Evolutionary conservation across 2,113 vertebrate species (phyloP), one percentile per base, ranked within the genome.

Genomic region (Phaethon lepturus): DNA sequence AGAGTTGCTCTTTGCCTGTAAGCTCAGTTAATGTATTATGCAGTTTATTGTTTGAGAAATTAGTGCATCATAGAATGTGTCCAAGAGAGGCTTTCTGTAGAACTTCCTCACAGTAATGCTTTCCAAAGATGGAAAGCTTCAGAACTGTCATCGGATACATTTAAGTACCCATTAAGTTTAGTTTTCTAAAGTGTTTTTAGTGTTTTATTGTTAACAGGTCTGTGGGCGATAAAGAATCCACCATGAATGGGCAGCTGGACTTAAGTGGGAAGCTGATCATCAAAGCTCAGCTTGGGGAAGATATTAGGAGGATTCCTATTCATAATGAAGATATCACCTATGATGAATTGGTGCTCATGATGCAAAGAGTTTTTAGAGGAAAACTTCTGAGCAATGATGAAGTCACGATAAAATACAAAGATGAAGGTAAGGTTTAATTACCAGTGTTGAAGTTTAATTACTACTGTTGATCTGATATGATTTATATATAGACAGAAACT

Each of bases 321-420:
- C 99, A 99, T 94, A 99, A 99, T 97, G 99, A 99, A 98, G 99
- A 99, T 97, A 99, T 99, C 88, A 99, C 99, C 58, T 99, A 99
- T 15, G 99, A 99, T 95, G 99, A 99, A 89, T 98, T 99, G 96
- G 99, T 99, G 96, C 98, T 99, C 93, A 99, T 99, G 99, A 99
- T 99, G 99, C 99, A 99, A n/a, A 98, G 99, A 64, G 99, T 99
- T 91, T 99, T 99, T 96, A 98, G 99, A 92, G 99, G 99, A 69
- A 99, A 99, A 97, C 99, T 99, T 97, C 98, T 99, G 94, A 99
- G 99, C 97, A 99, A 98, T 62, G 99, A 99, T 56, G 99, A 99
- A 98, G 99, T 99, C 91, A 98, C 99, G 97, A 99, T 99, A 98
- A 99, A 99, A 96, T 99, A 99, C 93, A 99, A 99, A 98, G 99